Base-by-base conservation (phyloP, 2,797 vertebrate species). In the Corythornis leucogaster region DNA sequence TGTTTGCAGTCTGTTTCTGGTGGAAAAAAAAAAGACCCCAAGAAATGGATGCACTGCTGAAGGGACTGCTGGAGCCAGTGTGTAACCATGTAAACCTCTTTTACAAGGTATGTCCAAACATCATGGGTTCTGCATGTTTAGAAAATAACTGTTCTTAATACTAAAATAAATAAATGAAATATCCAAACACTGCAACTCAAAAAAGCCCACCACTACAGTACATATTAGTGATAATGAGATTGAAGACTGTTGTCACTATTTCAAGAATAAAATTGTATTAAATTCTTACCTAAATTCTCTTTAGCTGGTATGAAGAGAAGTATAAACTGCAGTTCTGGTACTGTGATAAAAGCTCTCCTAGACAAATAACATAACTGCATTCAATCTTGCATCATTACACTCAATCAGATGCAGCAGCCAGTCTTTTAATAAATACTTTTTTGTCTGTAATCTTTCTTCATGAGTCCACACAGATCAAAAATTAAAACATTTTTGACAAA, bases 281-380 rank as follows among this genome's bases (percentile, higher is more conserved):
- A 79, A 69, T 50, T 69, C 92, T 98, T 97, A 99, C 99, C 98
- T 92, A 98, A 94, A 64, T n/a, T 51, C 35, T 95, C 75, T 63
- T 93, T 74, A 59, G 96, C n/a, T 6, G 98, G 98, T 68, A 97
- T 79, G 80, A 99, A 80, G 77, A 99, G 97, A 89, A 98, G 98
- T 96, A 99, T 88, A 85, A 98, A 97, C 25, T 99, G 97, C n/a
- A 99, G 97, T 76, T 99, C 98, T 77, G 98, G 90, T 15, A 98
- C 83, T 1, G 97, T 97, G 61, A 96, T 97, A 93, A 99, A 99
- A 63, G 98, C 98, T 1, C 97, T 97, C 96, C 99, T 99, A 94
- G 35, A 45, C 28, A 77, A 95, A 89, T 42, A 92, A 80, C 57
- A 68, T 43, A 48, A 80, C 25, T 33, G 14, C 14, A 51, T 38